Evolutionary conservation across 2,113 vertebrate species (phyloP).

Genomic region (Mesocricetus auratus): DNA sequence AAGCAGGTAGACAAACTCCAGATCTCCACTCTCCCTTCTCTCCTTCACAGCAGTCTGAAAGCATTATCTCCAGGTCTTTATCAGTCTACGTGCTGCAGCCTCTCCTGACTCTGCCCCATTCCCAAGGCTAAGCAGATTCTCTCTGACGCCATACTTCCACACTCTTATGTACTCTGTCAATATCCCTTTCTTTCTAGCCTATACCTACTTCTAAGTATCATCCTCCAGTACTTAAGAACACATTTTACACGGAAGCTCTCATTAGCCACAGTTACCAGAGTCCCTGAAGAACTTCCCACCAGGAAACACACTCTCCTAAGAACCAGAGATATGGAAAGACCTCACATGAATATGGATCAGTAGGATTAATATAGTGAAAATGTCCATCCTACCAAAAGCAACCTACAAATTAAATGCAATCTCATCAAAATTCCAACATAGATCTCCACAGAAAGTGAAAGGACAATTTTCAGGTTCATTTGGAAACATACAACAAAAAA

Average conservation of each 20-base stretch:
- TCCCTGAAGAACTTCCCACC: background rate
- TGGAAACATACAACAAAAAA: background rate
- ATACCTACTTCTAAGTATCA: background rate
- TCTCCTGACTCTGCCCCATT: too few relatives aligned
- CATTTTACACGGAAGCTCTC: background rate
- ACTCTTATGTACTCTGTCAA: background rate
- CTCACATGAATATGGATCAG: background rate
- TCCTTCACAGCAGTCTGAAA: background rate
- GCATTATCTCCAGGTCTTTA: background rate
- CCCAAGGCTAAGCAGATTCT: too few relatives aligned
- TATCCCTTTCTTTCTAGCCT: background rate
- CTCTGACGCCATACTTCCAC: too few relatives aligned
- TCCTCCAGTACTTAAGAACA: background rate
- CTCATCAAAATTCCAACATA: background rate
- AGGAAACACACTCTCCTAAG: background rate
- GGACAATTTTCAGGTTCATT: background rate
- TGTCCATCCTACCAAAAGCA: background rate
- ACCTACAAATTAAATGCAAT: background rate
- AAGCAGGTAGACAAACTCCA: background rate
- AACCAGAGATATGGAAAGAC: background rate
- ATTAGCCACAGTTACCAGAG: background rate
- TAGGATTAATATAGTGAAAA: background rate
- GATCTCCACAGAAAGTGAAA: background rate
- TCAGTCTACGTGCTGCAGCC: background rate
- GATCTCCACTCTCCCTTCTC: background rate